Evolutionary conservation across 2,113 vertebrate species (phyloP), one percentile per base, ranked within the genome.

Genomic region (Ceyx cyanopectus): DNA sequence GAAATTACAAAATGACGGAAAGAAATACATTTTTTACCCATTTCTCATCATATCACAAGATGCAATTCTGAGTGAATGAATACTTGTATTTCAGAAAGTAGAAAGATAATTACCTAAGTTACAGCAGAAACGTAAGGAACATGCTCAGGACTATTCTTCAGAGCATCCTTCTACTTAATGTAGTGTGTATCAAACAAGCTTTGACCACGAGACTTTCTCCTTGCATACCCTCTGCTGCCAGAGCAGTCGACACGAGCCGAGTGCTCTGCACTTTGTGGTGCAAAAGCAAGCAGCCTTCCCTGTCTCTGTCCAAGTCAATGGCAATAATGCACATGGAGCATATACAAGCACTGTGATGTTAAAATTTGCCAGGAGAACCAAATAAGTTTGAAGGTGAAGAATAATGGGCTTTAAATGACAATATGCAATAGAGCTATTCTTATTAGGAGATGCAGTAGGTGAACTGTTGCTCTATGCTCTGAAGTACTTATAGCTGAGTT

Each of bases 191-290:
- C 24, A 46, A 66, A 66, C 22, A 45, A 68, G 37, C n/a, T 81
- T 32, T 51, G 50, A 86, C n/a, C 41, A 40, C 0, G 1, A 61
- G 67, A 69, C 0, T 0, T 7, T 14, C 30, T 84, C 78, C 61
- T 51, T 30, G n/a, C 26, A 6, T 10, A 27, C 19, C 27, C 63
- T 40, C 62, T 15, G 6, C 69, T 57, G 16, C 53, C 65, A 83
- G 24, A 79, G 29, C 26, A 54, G 12, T 15, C 58, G 72, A 34
- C 14, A 4, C 0, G 11, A 82, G 67, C 62, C 80, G 75, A 67
- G 67, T 3, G 32, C 70, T 85, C 54, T 74, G 91, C 56, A 56
- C 45, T 68, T 5, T 24, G 66, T 66, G 34, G 74, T 29, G 68
- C 67, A 60, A 62, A 73, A 66, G 26, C 1, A 32, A 76, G 32